Conservation (phyloP, 2,888 invertebrate species). For the Ectropis crepuscularia region DNA sequence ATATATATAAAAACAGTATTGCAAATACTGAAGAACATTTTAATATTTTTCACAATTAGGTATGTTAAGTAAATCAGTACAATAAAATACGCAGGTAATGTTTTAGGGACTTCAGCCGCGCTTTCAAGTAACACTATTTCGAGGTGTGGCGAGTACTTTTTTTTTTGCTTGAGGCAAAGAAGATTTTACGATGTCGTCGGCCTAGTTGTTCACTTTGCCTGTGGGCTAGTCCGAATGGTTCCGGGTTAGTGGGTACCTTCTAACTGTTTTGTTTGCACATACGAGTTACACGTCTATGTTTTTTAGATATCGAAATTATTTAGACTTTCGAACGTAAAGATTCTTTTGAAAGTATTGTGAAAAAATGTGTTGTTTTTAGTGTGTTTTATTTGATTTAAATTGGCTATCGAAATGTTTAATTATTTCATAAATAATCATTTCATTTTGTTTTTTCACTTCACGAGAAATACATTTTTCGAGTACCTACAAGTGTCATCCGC, state of each 20-base stretch:
- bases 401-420: too few species aligned
- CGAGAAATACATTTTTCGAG: too few species aligned
- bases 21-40: too few species aligned
- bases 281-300: constrained; percentile 25
- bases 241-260: constrained; percentile 39
- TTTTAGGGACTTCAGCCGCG: neutral
- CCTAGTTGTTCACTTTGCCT: constrained; percentile 46
- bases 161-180: constrained; percentile 48
- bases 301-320: neutral
- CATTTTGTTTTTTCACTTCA: too few species aligned
- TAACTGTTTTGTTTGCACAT: constrained; percentile 41
- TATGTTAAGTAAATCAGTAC: too few species aligned
- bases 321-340: neutral
- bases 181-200: constrained; percentile 44
- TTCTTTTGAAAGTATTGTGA: neutral
- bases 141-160: constrained; percentile 71
- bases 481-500: too few species aligned
- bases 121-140: constrained; percentile 39
- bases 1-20: too few species aligned
- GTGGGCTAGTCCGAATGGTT: constrained; percentile 38
- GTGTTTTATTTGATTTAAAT: too few species aligned
- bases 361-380: neutral
- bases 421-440: too few species aligned
- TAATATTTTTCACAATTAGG: too few species aligned
- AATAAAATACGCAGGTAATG: neutral